These are phyloP conservation scores for Pitta sordida DNA, from an alignment of 2,113 vertebrate species.

Conservation along the genomic window DNA sequence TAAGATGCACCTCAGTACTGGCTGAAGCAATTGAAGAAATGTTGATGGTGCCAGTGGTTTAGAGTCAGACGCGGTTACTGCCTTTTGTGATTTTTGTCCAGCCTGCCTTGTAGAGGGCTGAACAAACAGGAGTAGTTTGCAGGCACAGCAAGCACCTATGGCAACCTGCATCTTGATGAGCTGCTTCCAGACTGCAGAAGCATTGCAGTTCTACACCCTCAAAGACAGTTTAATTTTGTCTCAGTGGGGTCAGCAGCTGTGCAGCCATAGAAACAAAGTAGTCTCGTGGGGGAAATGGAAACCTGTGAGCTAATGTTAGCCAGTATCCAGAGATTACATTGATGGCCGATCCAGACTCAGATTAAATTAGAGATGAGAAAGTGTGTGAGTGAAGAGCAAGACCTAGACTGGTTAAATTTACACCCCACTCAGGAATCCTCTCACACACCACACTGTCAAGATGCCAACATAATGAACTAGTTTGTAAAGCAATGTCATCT, in stretches of 20 bases:
- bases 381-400: not conserved
- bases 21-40: not conserved
- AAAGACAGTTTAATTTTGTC: not conserved
- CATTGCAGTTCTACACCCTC: not conserved
- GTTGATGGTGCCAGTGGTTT: fast-evolving
- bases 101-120: not conserved
- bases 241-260: not conserved
- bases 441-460: not conserved
- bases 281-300: not conserved
- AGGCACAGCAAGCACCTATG: not conserved
- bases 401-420: not conserved
- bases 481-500: not conserved
- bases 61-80: fast-evolving
- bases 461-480: not conserved
- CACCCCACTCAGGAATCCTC: not conserved
- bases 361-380: not conserved
- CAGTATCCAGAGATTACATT: not conserved
- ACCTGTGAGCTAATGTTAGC: not conserved
- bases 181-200: not conserved
- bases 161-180: not conserved
- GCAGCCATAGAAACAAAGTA: not conserved
- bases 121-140: not conserved
- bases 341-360: not conserved
- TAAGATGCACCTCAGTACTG: not conserved
- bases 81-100: not conserved